Evolutionary conservation across 2,797 vertebrate species (phyloP), one percentile per base, ranked within the genome.

Genomic region (Clarias laeviceps): DNA sequence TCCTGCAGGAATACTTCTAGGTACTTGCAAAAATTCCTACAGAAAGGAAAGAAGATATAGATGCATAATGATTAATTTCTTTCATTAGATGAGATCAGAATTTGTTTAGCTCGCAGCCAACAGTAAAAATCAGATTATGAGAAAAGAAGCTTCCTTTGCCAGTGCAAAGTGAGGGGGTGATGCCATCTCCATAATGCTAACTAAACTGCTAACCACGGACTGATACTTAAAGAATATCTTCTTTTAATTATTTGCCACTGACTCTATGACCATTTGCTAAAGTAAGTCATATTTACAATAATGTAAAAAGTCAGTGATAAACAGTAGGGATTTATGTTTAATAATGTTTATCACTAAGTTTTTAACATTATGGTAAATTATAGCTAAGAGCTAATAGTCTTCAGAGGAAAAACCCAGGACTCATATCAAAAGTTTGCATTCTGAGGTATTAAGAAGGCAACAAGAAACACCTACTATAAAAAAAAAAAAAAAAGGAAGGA

Each of bases 1-100:
- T 98, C 95, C 88, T 92, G 91, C 79, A 97, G 90, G 91, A 99
- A 92, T 50, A 85, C 91, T 92, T 97, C 95, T 0, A 97, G 92
- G 92, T 97, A 93, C 11, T 91, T 85, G 61, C 89, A 87, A 89
- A 99, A 97, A 88, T 88, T 90, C 91, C 98, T 99, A 92, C 14
- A 90, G 80, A 45, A 56, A 59, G 45, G 24, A n/a, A 64, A 64
- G 66, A 9, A 73, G 17, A 82, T 22, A 57, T 37, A 65, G 37
- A 66, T 17, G 24, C 0, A 61, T 17, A 40, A 62, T 27, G 22
- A 62, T 37, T 62, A 2, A 79, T 32, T 78, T 61, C 9, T 61
- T 62, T 12, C 5, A 22, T 32, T 56, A 20, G 50, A 9, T 29
- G 8, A 6, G 1, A 56, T 56, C 3, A 73, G 2, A 24, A 73